Base-by-base conservation (phyloP, 2,797 vertebrate species). In the Muscicapa striata region DNA sequence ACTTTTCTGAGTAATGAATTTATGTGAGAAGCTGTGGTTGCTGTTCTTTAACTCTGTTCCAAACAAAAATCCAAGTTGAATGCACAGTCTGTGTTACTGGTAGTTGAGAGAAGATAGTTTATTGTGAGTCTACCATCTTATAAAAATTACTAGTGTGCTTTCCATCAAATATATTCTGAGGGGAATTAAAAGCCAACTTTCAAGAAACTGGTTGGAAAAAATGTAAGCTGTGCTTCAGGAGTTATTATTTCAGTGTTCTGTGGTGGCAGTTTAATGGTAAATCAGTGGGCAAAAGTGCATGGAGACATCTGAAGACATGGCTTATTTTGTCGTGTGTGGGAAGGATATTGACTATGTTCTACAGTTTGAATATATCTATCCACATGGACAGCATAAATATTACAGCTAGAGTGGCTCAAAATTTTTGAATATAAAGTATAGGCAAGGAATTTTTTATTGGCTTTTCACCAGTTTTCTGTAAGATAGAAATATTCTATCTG, bases 121-220 rank as follows among this genome's bases (percentile, higher is more conserved):
- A 80, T 97, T 96, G 94, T 94, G 97, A 98, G 95, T 98, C 98
- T 98, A 98, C 98, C 97, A 98, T 94, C 96, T 97, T 82, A 96
- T 93, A 98, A 98, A 98, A 98, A 98, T 97, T 97, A 63, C 96
- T 92, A 97, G 89, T 98, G 98, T 98, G 96, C 96, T 98, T 98
- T 98, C 98, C 96, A 97, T 98, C 98, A 97, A 97, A 96, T 97
- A 84, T 95, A 87, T 95, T 98, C 95, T 96, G 97, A 98, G 95
- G 97, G 95, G 95, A 98, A 98, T 98, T 98, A 98, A 98, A 98
- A 98, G 96, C 95, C 94, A 97, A 95, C 96, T 98, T 97, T 96
- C 97, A 95, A 97, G 95, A 97, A 93, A 80, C 78, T 87, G 96
- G 95, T 97, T 95, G 95, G 97, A 96, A 97, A 97, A 97, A 97